Percentiles rank a stretch among this genome's conserved stretches.
phyloP scores from a whole-genome alignment of 2,797 vertebrate genomes.

The Cryptoblepharus egeriae region DNA sequence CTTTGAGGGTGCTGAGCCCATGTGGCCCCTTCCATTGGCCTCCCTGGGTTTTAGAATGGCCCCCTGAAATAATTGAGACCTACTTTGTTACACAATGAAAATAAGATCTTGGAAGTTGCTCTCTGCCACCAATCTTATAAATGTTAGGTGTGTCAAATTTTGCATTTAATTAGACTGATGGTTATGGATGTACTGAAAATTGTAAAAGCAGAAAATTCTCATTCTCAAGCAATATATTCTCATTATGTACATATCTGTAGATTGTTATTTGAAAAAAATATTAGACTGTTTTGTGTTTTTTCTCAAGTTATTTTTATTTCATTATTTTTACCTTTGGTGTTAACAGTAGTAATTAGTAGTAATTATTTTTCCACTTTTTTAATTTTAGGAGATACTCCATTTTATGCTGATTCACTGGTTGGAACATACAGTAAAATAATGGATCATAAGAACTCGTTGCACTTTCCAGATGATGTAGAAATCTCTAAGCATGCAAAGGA shows the following conservation, averaged over 20 bases:
- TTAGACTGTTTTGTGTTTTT: constrained; percentile 17
- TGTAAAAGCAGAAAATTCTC: not conserved
- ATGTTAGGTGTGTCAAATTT: not conserved
- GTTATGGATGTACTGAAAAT: not conserved
- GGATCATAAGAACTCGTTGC: constrained; percentile 98
- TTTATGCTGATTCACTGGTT: constrained; percentile 97
- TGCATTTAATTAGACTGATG: not conserved
- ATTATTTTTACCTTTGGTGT: not conserved
- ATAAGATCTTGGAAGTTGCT: too few species aligned
- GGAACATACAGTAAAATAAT: constrained; percentile 99
- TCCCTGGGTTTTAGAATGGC: too few species aligned
- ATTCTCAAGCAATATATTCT: too few species aligned
- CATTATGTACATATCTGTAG: not conserved
- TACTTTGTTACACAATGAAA: too few species aligned
- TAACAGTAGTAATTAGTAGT: not conserved
- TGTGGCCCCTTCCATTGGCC: too few species aligned
- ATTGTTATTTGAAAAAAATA: not conserved
- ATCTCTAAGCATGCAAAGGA: constrained; percentile 97
- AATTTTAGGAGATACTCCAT: constrained; percentile 93
- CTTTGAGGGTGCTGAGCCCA: too few species aligned
- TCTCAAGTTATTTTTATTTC: not conserved
- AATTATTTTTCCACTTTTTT: constrained; percentile 42
- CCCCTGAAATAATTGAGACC: too few species aligned
- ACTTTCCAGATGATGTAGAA: constrained; percentile 97
- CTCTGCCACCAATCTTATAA: too few species aligned